Evolutionary conservation across 1,140 invertebrate genomes (phyloP).

Genomic region (Diploscapter pachys): DNA sequence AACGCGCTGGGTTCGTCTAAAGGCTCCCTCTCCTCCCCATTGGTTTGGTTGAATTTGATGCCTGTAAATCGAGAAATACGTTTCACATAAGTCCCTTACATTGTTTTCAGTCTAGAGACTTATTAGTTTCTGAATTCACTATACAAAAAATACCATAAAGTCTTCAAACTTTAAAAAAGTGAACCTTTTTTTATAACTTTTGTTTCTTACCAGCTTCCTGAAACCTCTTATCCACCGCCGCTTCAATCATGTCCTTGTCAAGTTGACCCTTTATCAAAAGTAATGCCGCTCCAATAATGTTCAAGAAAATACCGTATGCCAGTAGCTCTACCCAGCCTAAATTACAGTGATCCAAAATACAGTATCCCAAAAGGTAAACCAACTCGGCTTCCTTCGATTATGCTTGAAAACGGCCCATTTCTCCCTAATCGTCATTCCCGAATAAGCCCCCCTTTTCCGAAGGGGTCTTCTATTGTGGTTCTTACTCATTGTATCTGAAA

Average conservation of each 20-base stretch:
- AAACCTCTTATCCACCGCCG: conserved; percentile 26
- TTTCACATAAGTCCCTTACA: background rate
- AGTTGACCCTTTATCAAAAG: conserved; percentile 28
- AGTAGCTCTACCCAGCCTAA: conserved; percentile 22
- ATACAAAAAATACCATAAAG: background rate
- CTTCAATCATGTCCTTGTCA: conserved; percentile 28
- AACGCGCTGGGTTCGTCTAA: conserved; percentile 21
- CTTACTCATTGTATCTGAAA: too few species aligned
- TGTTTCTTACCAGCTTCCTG: conserved; percentile 16
- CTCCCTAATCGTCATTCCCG: conserved; percentile 16
- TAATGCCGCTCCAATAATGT: conserved; percentile 20
- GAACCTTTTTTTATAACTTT: background rate
- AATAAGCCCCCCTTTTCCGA: too few species aligned
- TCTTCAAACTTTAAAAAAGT: background rate
- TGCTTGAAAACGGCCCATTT: conserved; percentile 28
- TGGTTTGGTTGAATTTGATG: conserved; percentile 11
- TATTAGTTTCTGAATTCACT: background rate
- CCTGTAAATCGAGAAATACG: conserved; percentile 6
- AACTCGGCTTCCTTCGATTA: conserved; percentile 29
- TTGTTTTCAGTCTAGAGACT: background rate
- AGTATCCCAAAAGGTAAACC: background rate
- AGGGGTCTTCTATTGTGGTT: too few species aligned
- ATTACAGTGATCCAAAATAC: background rate
- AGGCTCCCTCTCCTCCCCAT: conserved; percentile 7
- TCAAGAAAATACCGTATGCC: conserved; percentile 24